Conservation (phyloP, 2,888 invertebrate genomes). For the Amphipyra berbera region DNA sequence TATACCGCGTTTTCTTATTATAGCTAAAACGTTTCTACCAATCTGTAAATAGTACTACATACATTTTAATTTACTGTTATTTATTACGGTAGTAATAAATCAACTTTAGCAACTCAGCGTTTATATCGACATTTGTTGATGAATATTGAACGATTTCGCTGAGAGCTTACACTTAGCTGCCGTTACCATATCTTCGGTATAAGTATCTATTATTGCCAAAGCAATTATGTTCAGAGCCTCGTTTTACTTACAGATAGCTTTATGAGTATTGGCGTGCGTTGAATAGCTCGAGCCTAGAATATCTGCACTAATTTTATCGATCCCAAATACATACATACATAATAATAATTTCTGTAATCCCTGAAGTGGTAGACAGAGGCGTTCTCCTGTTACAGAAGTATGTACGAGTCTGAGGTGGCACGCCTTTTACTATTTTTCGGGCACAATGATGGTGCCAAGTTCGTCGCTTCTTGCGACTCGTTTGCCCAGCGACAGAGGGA, state of each 20-base stretch:
- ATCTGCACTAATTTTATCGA: conserved; percentile 74
- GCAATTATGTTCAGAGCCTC: conserved; percentile 81
- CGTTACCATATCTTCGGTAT: conserved; percentile 60
- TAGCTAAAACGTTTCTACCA: no score
- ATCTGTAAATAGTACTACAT: not conserved
- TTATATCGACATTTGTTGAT: conserved; percentile 66
- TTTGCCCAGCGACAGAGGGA: no score
- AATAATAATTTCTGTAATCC: not conserved
- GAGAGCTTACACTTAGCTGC: conserved; percentile 63
- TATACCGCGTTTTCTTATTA: no score
- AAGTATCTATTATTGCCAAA: conserved; percentile 79
- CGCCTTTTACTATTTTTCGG: no score
- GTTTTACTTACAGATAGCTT: conserved; percentile 71
- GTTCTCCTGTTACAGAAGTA: no score
- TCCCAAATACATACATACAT: conserved; percentile 1
- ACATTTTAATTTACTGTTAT: conserved; percentile 16
- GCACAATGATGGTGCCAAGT: no score
- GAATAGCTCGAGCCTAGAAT: conserved; percentile 72
- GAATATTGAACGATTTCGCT: conserved; percentile 73
- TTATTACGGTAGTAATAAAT: conserved; percentile 44
- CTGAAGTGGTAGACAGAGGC: no score
- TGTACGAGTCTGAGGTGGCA: no score
- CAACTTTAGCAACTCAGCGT: conserved; percentile 50
- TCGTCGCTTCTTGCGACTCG: no score
- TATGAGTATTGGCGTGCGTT: conserved; percentile 71